These are phyloP conservation scores for Erebia aethiops DNA, from an alignment of 2,888 invertebrate genomes.

Conservation along the genomic window DNA sequence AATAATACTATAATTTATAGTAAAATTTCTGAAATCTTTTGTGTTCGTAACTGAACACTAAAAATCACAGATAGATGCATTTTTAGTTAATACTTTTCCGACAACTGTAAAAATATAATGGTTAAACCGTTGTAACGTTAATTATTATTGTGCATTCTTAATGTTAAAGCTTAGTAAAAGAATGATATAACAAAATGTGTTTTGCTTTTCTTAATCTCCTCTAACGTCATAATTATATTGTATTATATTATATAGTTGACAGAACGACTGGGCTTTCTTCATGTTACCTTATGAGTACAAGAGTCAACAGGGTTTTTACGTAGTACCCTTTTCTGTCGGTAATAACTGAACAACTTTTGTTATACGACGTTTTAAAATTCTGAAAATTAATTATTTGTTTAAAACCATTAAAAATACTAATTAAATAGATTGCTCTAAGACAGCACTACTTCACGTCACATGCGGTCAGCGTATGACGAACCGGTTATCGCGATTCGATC, in stretches of 20 bases:
- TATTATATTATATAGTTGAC: too few relatives aligned
- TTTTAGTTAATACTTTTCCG: constrained; percentile 18
- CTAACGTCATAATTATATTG: too few relatives aligned
- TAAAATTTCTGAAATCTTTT: neutral
- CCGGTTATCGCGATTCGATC: too few relatives aligned
- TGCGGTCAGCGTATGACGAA: too few relatives aligned
- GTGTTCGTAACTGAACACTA: neutral
- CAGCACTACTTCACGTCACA: too few relatives aligned
- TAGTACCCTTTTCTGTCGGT: too few relatives aligned
- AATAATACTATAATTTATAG: neutral
- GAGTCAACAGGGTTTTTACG: too few relatives aligned
- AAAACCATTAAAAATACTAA: too few relatives aligned
- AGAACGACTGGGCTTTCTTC: neutral
- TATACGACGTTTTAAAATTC: too few relatives aligned
- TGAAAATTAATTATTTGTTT: too few relatives aligned
- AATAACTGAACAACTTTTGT: too few relatives aligned
- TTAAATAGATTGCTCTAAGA: too few relatives aligned
- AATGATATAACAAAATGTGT: constrained; percentile 56
- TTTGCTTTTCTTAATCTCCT: constrained; percentile 22
- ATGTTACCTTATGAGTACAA: neutral
- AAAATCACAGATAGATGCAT: neutral
- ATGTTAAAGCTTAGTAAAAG: constrained; percentile 78
- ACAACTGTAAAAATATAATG: constrained; percentile 57
- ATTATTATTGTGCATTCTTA: constrained; percentile 71
- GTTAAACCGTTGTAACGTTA: constrained; percentile 63